Percentiles rank a stretch among this genome's conserved stretches.
phyloP scores from a whole-genome alignment of 2,888 invertebrate genomes.

The Meiosimyza decipiens region DNA sequence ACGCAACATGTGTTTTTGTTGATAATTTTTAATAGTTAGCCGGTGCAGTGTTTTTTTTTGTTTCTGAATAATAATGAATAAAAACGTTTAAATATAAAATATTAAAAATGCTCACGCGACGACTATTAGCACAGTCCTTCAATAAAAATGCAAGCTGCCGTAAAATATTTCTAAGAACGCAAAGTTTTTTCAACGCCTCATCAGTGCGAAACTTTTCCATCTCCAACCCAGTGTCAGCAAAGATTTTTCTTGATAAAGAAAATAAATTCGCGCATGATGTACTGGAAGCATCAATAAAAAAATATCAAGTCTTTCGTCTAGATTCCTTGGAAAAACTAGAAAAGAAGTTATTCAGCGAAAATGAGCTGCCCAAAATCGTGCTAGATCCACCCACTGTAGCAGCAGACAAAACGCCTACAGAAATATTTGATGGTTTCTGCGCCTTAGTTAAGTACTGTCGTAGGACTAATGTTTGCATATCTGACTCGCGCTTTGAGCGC shows the following conservation, averaged over 20 bases:
- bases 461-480: slow-evolving; percentile 48
- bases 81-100: neutral
- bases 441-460: slow-evolving; percentile 53
- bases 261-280: slow-evolving; percentile 62
- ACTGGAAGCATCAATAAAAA: slow-evolving; percentile 53
- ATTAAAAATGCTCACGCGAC: slow-evolving; percentile 1
- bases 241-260: slow-evolving; percentile 57
- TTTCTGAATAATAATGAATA: too few relatives aligned
- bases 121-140: neutral
- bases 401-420: slow-evolving; percentile 29
- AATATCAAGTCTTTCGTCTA: slow-evolving; percentile 54
- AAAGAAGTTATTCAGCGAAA: neutral
- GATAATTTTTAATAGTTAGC: too few relatives aligned
- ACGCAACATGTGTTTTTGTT: too few relatives aligned
- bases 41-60: too few relatives aligned
- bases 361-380: slow-evolving; percentile 37
- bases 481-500: slow-evolving; percentile 52
- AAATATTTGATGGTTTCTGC: slow-evolving; percentile 51
- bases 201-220: slow-evolving; percentile 11
- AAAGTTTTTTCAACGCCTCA: neutral
- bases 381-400: slow-evolving; percentile 35
- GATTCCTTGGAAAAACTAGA: slow-evolving; percentile 12
- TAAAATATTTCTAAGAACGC: neutral
- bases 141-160: too few relatives aligned
- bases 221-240: slow-evolving; percentile 40